These are phyloP conservation scores for Xenus cinereus DNA, from an alignment of 2,113 vertebrate species.

Conservation along the genomic window DNA sequence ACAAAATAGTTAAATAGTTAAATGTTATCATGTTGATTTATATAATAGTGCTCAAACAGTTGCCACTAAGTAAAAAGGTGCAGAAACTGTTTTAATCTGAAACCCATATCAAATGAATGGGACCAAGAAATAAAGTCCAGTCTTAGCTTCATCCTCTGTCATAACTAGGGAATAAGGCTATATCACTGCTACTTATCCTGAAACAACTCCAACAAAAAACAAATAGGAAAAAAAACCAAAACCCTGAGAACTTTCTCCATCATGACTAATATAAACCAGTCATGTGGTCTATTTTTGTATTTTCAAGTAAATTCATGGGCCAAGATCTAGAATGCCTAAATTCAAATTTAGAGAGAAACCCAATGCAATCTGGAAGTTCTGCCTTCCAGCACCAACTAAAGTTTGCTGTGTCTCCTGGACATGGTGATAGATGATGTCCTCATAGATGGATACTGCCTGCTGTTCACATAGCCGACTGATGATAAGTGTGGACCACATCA, in stretches of 20 bases:
- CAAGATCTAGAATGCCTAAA: background rate
- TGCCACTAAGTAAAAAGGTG: background rate
- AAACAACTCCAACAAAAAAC: background rate
- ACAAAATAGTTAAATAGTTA: background rate
- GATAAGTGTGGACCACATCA: rapidly evolving
- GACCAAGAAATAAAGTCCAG: background rate
- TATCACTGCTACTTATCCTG: background rate
- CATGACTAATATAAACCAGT: background rate
- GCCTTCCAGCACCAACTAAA: background rate
- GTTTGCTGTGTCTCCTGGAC: background rate
- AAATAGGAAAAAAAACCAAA: background rate
- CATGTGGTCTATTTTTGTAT: background rate
- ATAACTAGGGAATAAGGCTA: background rate
- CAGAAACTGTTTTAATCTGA: background rate
- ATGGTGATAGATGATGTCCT: rapidly evolving
- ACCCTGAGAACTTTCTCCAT: background rate
- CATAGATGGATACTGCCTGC: background rate
- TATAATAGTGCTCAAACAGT: background rate
- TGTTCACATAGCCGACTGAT: background rate
- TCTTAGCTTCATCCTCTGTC: background rate
- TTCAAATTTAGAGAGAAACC: background rate
- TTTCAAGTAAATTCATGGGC: background rate
- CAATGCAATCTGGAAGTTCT: background rate
- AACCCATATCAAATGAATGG: background rate
- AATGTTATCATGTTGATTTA: background rate